These are phyloP conservation scores for Sebastes kiyomatsui DNA, from an alignment of 2,797 vertebrate species.

Conservation along the genomic window DNA sequence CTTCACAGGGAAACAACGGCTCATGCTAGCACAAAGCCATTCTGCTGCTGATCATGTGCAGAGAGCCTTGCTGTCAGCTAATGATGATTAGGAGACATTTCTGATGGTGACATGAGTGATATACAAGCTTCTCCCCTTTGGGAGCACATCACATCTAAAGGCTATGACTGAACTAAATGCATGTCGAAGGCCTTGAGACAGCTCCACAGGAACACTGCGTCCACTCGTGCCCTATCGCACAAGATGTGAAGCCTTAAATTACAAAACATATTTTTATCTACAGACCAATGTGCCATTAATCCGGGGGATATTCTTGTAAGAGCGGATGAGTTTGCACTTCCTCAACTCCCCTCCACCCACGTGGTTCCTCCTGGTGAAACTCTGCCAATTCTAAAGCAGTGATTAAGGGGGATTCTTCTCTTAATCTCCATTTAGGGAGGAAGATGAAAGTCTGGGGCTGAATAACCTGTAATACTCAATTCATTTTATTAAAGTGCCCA, in stretches of 20 bases:
- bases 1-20: too few relatives aligned
- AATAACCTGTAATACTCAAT: constrained; percentile 15
- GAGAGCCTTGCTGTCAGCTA: neutral
- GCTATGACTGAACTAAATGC: constrained; percentile 1
- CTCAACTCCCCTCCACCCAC: neutral
- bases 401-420: constrained; percentile 45
- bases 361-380: neutral
- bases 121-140: neutral
- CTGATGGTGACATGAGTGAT: neutral
- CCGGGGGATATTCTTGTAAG: constrained; percentile 7
- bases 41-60: neutral
- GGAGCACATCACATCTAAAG: neutral
- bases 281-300: constrained; percentile 17
- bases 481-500: constrained; percentile 22
- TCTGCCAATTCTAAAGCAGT: constrained; percentile 23
- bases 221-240: neutral
- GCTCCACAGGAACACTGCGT: neutral
- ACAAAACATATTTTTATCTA: constrained; percentile 12
- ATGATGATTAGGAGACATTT: neutral
- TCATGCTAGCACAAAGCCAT: neutral
- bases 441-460: constrained; percentile 27
- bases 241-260: neutral
- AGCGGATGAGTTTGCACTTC: constrained; percentile 8
- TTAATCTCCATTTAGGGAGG: constrained; percentile 31
- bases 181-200: neutral